Evolutionary conservation across 92 coral and sea anemone species (phyloP).

Genomic region (Micromussa lordhowensis): DNA sequence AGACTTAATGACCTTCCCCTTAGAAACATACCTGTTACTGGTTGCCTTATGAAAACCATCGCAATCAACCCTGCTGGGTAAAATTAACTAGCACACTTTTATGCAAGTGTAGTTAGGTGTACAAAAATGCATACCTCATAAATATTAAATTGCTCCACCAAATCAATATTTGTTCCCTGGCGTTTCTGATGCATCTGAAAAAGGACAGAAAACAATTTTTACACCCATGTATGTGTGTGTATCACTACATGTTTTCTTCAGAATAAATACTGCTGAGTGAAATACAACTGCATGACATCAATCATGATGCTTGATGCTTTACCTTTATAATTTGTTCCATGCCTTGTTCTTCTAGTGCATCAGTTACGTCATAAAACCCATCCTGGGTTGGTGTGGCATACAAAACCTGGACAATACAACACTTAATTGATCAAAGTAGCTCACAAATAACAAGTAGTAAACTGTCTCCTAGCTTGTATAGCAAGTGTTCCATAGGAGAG

Average conservation of each 20-base stretch:
- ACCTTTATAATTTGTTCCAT: constrained; percentile 94
- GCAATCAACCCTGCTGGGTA: too few relatives aligned
- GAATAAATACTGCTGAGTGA: too few relatives aligned
- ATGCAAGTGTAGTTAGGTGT: background rate
- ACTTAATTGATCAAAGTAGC: background rate
- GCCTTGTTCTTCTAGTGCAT: constrained; percentile 93
- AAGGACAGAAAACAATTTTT: background rate
- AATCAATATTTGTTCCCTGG: constrained; percentile 85
- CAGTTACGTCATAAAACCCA: constrained; percentile 93
- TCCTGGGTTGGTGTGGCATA: constrained; percentile 96
- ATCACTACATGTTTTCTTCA: too few relatives aligned
- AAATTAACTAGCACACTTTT: too few relatives aligned
- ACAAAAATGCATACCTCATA: constrained; percentile 76
- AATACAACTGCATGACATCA: too few relatives aligned
- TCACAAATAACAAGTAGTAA: too few relatives aligned
- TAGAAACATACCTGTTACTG: too few relatives aligned
- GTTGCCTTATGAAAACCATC: too few relatives aligned
- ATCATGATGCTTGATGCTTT: background rate
- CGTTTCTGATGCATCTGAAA: constrained; percentile 79
- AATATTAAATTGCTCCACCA: constrained; percentile 88
- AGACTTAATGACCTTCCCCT: too few relatives aligned
- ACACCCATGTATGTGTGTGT: too few relatives aligned
- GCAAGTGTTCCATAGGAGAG: too few relatives aligned
- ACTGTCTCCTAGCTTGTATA: too few relatives aligned
- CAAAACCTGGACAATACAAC: constrained; percentile 64